Evolutionary conservation across 1,140 invertebrate genomes (phyloP).

Genomic region (Pogonognathellus flavescens): DNA sequence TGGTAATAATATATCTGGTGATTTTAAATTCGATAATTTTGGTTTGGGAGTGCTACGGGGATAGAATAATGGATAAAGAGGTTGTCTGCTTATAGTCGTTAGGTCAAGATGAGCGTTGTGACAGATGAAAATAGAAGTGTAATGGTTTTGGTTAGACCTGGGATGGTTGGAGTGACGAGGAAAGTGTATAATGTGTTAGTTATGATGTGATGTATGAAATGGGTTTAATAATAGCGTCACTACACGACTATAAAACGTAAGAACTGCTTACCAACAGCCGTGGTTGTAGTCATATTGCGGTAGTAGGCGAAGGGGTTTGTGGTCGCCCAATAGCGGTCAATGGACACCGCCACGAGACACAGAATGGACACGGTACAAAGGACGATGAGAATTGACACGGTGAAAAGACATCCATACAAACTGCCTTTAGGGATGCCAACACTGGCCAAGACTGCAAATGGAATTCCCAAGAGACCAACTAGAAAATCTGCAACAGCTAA

Average conservation of each 20-base stretch:
- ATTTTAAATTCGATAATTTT: no score
- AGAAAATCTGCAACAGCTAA: conserved; percentile 88
- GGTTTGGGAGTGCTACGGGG: no score
- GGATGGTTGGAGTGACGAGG: no score
- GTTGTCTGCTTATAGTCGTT: no score
- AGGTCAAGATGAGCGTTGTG: no score
- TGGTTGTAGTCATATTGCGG: conserved; percentile 85
- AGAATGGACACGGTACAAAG: conserved; percentile 93
- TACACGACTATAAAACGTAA: neutral
- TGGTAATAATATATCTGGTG: no score
- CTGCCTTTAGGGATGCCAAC: conserved; percentile 81
- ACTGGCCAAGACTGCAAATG: conserved; percentile 85
- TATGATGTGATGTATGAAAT: no score
- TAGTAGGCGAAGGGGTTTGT: conserved; percentile 91
- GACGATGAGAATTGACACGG: conserved; percentile 87
- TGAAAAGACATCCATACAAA: conserved; percentile 86
- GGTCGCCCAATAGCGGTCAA: conserved; percentile 94
- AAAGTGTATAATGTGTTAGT: no score
- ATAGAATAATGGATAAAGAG: no score
- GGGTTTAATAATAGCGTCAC: no score
- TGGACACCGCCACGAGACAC: conserved; percentile 88
- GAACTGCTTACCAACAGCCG: conserved; percentile 80
- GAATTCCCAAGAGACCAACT: conserved; percentile 79
- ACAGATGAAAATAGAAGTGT: no score
- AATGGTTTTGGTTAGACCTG: no score